Conservation (phyloP, 2,113 vertebrate genomes). For the Regulus satrapa region DNA sequence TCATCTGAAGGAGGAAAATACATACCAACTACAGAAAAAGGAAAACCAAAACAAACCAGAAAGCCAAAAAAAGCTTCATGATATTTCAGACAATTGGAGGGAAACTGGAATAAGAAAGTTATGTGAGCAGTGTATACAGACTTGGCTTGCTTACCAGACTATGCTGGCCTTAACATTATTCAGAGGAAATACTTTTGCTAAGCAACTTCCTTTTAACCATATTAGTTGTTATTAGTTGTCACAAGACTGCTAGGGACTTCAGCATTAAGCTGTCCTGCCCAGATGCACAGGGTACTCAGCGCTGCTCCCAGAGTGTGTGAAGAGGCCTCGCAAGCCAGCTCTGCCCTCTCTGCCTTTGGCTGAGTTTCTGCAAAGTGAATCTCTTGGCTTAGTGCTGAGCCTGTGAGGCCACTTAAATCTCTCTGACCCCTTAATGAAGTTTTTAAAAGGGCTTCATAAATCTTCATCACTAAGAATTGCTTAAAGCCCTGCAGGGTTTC, state of each 20-base stretch:
- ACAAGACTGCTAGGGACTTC: not conserved
- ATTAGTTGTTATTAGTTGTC: accelerated
- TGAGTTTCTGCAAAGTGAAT: conserved; percentile 13
- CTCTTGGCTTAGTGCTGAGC: not conserved
- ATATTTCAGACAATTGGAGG: not conserved
- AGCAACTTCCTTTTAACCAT: not conserved
- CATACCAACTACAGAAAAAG: not conserved
- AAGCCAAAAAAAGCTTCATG: not conserved
- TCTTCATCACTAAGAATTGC: conserved; percentile 12
- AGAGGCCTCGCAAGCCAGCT: not conserved
- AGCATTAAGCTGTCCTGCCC: not conserved
- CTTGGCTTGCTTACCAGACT: not conserved
- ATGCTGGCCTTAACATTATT: not conserved
- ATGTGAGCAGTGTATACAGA: not conserved
- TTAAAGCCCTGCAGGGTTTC: conserved; percentile 10
- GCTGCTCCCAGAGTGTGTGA: accelerated
- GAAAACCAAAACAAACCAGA: too few species aligned
- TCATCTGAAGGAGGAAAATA: not conserved
- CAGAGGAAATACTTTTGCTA: not conserved
- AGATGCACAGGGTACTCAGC: not conserved
- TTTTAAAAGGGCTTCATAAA: conserved; percentile 53
- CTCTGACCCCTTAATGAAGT: conserved; percentile 42
- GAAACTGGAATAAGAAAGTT: not conserved
- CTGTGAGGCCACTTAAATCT: conserved; percentile 11
- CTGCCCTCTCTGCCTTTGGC: not conserved